Evolutionary conservation across 2,113 vertebrate genomes (phyloP), one percentile per base, ranked within the genome.

Genomic region (Nesospiza acunhae): DNA sequence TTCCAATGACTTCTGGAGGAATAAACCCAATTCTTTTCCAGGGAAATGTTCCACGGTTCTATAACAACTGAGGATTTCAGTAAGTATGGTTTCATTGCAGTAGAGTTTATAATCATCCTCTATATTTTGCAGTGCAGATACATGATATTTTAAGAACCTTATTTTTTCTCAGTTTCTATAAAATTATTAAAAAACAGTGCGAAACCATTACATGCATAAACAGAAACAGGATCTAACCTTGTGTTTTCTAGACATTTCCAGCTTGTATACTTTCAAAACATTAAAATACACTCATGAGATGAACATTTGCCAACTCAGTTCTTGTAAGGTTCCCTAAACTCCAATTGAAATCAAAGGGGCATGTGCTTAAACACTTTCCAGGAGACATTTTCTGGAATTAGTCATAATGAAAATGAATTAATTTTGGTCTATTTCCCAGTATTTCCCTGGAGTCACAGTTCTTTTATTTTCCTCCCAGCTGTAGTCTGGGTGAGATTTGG

Each of bases 341-440:
- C 50, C 33, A 17, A 63, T 12, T 80, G 70, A 94, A 93, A 82
- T 95, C 75, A 91, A 89, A 94, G 59, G 46, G 42, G 11, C 63
- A 95, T 10, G 7, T 77, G 67, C 19, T 94, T 90, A 87, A 87
- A 63, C 44, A 31, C 35, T 83, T 93, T 91, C 50, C 87, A 83
- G 75, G 47, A 90, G 37, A 86, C 3, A 2, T 62, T 86, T 89
- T 96, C 59, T 74, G 77, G 47, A 91, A 93, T 84, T 88, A 83
- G 59, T 87, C 72, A 68, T 91, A 95, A 94, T 49, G 68, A 77
- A 94, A 94, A 96, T 55, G 5, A 96, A 87, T 93, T 94, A 33
- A 88, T 86, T 90, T 94, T 97, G 82, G 55, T 92, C 22, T 70
- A 41, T 44, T 90, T 96, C 78, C 87, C 84, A 88, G 35, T 90